A percentile compares a stretch with the other conserved stretches of the same genome.
phyloP scores from a whole-genome alignment of 30 jellyfish, hydroid and myxozoan species.

The Cassiopea andromeda region DNA sequence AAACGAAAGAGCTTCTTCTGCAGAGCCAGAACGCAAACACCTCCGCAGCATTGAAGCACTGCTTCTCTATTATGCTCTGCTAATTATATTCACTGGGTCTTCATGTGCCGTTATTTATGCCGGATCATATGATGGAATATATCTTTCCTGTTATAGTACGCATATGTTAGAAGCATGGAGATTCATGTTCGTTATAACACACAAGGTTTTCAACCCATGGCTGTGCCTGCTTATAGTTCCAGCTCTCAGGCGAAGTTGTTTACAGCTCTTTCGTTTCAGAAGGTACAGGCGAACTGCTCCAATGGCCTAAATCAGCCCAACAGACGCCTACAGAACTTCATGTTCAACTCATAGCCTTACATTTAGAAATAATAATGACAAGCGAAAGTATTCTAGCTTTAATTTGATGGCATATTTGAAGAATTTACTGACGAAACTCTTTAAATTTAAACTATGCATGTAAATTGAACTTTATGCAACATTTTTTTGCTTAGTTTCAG shows the following conservation, averaged over 20 bases:
- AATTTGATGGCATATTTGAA: background rate
- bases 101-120: conserved; percentile 8
- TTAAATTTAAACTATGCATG: too few species aligned
- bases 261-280: conserved; percentile 28
- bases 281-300: conserved; percentile 7
- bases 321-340: background rate
- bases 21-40: background rate
- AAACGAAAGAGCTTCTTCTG: background rate
- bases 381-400: background rate
- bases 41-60: conserved; percentile 6
- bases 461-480: too few species aligned
- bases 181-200: conserved; percentile 2
- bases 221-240: conserved; percentile 27
- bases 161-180: conserved; percentile 12
- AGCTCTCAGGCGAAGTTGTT: conserved; percentile 13
- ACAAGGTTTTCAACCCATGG: conserved; percentile 29
- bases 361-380: background rate
- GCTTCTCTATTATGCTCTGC: background rate
- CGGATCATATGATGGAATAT: background rate
- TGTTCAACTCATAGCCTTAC: background rate
- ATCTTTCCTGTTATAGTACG: conserved; percentile 17
- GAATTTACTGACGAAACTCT: background rate
- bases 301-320: conserved; percentile 1
- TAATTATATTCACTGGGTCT: background rate
- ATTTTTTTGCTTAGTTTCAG: too few species aligned